Conservation (phyloP, 2,888 invertebrate species). For the Caradrina clavipalpis region DNA sequence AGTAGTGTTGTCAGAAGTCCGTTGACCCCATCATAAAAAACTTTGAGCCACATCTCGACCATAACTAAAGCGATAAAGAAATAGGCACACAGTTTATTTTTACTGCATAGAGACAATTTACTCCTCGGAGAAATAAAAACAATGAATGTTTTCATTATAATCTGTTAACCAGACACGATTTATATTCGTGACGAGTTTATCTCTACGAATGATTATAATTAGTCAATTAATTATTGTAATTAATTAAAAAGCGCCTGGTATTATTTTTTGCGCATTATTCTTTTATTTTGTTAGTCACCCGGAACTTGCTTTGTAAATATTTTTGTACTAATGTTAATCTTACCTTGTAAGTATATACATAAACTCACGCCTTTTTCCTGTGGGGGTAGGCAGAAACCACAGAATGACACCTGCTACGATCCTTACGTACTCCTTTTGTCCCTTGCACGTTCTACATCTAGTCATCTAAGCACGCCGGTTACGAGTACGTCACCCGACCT, state of each 20-base stretch:
- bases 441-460: no score
- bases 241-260: slow-evolving; percentile 36
- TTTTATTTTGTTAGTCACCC: slow-evolving; percentile 20
- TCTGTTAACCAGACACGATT: slow-evolving; percentile 20
- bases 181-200: slow-evolving; percentile 35
- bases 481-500: no score
- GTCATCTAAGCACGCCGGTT: no score
- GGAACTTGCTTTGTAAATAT: slow-evolving; percentile 15
- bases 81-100: slow-evolving; percentile 8
- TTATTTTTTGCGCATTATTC: slow-evolving; percentile 20
- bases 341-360: no score
- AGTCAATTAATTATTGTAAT: slow-evolving; percentile 17
- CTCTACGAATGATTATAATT: slow-evolving; percentile 18
- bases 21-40: background rate
- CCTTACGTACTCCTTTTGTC: no score
- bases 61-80: slow-evolving; percentile 4
- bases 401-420: no score
- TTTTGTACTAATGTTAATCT: no score
- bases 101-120: slow-evolving; percentile 14
- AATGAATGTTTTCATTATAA: slow-evolving; percentile 25
- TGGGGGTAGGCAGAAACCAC: no score
- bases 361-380: no score
- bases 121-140: slow-evolving; percentile 8
- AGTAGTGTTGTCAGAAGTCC: background rate
- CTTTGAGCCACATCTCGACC: background rate